Evolutionary conservation across 2,113 vertebrate species (phyloP).

Genomic region (Psittacara wagleri): DNA sequence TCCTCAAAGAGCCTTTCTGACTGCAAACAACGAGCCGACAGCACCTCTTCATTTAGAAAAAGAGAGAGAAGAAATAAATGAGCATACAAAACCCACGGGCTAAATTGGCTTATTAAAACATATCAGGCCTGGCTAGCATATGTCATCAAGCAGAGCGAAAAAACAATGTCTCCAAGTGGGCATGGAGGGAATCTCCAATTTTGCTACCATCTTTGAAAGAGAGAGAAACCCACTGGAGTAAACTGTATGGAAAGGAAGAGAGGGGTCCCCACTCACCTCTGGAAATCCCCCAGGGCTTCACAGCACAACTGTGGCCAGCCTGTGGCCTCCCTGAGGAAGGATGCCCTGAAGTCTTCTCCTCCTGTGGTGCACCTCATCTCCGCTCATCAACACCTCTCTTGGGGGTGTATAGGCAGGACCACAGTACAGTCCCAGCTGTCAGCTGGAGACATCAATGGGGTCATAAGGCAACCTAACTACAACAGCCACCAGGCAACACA

Average conservation of each 20-base stretch:
- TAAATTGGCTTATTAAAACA: neutral
- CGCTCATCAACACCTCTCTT: neutral
- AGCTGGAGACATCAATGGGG: rapidly evolving
- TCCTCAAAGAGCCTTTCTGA: neutral
- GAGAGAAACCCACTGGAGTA: neutral
- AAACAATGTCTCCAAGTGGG: neutral
- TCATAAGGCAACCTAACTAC: neutral
- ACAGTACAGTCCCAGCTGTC: neutral
- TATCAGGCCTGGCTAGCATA: neutral
- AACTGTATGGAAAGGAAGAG: neutral
- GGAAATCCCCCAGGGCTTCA: neutral
- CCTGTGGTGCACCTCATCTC: neutral
- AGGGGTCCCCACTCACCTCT: neutral
- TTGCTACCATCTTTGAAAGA: neutral
- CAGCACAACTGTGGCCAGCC: neutral
- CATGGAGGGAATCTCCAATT: neutral
- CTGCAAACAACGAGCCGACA: neutral
- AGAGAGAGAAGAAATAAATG: neutral
- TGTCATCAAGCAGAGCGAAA: neutral
- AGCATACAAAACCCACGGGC: neutral
- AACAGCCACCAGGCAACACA: neutral
- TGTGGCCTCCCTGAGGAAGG: neutral
- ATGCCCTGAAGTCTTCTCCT: neutral
- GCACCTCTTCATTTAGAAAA: neutral
- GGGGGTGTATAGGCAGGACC: neutral